These are phyloP conservation scores for Ramphastos sulfuratus DNA, from an alignment of 2,113 vertebrate genomes.

Conservation along the genomic window DNA sequence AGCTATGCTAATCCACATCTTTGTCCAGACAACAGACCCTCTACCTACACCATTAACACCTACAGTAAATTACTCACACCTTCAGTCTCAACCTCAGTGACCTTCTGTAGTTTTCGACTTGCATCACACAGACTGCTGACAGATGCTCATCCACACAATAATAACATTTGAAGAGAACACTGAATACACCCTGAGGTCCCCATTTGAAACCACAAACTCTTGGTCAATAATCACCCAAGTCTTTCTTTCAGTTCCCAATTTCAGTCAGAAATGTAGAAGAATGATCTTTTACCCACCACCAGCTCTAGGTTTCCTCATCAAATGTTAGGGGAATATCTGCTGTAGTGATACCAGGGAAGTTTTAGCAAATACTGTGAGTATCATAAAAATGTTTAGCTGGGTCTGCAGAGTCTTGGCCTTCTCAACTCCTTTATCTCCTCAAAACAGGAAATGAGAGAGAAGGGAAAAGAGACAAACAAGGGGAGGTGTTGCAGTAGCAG, in stretches of 20 bases:
- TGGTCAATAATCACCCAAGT: neutral
- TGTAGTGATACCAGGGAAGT: neutral
- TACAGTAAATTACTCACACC: neutral
- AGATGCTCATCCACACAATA: neutral
- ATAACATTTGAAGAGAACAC: neutral
- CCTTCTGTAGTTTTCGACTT: neutral
- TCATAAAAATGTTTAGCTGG: neutral
- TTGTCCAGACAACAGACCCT: neutral
- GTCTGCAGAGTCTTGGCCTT: neutral
- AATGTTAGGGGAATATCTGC: neutral
- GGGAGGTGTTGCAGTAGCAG: neutral
- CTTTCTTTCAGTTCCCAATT: neutral
- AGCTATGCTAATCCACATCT: neutral
- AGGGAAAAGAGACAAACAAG: neutral
- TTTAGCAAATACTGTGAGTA: neutral
- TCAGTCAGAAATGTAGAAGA: neutral
- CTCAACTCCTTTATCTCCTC: neutral
- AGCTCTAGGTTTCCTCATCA: neutral
- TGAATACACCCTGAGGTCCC: neutral
- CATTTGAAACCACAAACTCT: neutral
- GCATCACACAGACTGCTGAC: neutral
- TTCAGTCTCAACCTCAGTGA: neutral
- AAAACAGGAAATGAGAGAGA: neutral
- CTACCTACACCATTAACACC: neutral
- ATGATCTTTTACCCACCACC: accelerated